Evolutionary conservation across 1,140 invertebrate species (phyloP), one percentile per base, ranked within the genome.

Genomic region (Harpegnathos saltator): DNA sequence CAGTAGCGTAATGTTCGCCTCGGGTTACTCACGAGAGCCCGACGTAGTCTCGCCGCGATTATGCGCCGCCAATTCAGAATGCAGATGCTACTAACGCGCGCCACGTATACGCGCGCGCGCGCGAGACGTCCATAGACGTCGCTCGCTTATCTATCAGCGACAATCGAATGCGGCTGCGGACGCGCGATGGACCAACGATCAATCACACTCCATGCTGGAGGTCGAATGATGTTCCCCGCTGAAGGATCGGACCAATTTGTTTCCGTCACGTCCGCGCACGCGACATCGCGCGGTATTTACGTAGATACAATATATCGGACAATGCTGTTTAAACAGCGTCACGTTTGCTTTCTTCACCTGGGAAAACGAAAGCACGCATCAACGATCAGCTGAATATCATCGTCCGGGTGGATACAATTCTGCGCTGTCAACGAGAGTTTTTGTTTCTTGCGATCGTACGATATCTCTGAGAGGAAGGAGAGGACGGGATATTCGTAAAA

Each of bases 41-140:
- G 62, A 83, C 61, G 71, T 62, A 80, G 73, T 87, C 84, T 87
- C 52, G 82, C 81, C 86, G n/a, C n/a, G 85, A 87, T 87, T 83
- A 87, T 86, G 71, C 81, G 54, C 59, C 82, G 59, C 63, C 73
- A 86, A 87, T 87, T 86, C 73, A 85, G 56, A 38, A 62, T 83
- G 59, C 81, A 61, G 85, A 83, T 48, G 5, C 38, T 72, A 61
- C 58, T 29, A 68, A 81, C 85, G 24, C 85, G 24, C 38, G 54
- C 68, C 24, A 71, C 50, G 66, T 65, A 62, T 75, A 77, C 75
- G 65, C 52, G 59, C 82, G 56, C 62, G 52, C 75, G 65, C 52
- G 59, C 82, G 56, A 69, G 52, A 50, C 44, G 61, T 83, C 63
- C 50, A 66, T 63, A 44, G 44, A 44, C 9, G 7, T 44, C n/a